phyloP scores from a whole-genome alignment of 2,888 invertebrate species.

The Orthonevra nobilis region DNA sequence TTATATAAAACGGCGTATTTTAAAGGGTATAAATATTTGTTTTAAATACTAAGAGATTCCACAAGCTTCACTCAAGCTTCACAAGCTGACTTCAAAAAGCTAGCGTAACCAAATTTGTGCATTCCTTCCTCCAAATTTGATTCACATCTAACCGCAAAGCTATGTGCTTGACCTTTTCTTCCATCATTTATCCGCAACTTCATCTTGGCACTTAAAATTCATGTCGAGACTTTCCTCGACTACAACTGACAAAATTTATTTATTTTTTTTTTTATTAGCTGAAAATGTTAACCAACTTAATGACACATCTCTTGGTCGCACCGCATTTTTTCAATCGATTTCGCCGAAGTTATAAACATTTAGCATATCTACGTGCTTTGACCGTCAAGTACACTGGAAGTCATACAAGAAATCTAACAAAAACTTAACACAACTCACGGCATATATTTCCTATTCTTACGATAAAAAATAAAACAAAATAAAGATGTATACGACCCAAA shows the following conservation, averaged over 20 bases:
- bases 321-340: slow-evolving; percentile 52
- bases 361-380: slow-evolving; percentile 44
- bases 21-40: no score
- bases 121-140: background rate
- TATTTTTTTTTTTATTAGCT: slow-evolving; percentile 14
- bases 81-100: no score
- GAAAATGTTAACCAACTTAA: slow-evolving; percentile 45
- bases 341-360: slow-evolving; percentile 56
- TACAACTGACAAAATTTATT: slow-evolving; percentile 26
- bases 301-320: slow-evolving; percentile 42
- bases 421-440: slow-evolving; percentile 9
- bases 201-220: slow-evolving; percentile 30
- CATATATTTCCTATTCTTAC: slow-evolving; percentile 11
- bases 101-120: background rate
- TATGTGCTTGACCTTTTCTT: slow-evolving; percentile 8
- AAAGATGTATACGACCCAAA: slow-evolving; percentile 27
- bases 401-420: slow-evolving; percentile 22
- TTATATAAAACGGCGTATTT: no score
- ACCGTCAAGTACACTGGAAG: slow-evolving; percentile 40
- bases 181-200: background rate
- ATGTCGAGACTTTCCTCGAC: background rate
- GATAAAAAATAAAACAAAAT: slow-evolving; percentile 1
- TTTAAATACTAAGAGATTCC: no score
- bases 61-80: no score
- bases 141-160: background rate